A percentile compares a stretch with the other conserved stretches of the same genome.
phyloP scores from a whole-genome alignment of 2,888 invertebrate species.

The Mellilla xanthometata region DNA sequence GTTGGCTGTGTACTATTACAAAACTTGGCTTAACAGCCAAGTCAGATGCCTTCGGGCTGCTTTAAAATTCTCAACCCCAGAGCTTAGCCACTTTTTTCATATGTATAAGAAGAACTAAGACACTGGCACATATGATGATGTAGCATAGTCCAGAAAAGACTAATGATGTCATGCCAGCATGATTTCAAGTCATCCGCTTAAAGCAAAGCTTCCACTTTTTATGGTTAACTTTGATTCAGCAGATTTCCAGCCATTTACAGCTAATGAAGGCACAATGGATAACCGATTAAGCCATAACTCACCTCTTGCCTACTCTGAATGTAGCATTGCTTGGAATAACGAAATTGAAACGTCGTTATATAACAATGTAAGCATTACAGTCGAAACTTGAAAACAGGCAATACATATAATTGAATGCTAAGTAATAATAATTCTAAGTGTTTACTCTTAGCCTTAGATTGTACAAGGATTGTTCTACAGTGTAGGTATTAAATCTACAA shows the following conservation, averaged over 20 bases:
- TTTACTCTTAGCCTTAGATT: slow-evolving; percentile 1
- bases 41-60: too few species aligned
- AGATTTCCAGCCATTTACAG: slow-evolving; percentile 33
- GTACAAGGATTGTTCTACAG: neutral
- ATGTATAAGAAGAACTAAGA: too few species aligned
- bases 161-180: slow-evolving; percentile 33
- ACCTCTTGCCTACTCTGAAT: slow-evolving; percentile 72
- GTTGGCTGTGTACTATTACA: too few species aligned
- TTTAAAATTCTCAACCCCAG: too few species aligned
- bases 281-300: slow-evolving; percentile 48
- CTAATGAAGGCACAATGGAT: slow-evolving; percentile 31
- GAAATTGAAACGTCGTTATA: slow-evolving; percentile 30
- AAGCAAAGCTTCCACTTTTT: too few species aligned
- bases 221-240: neutral
- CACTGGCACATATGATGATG: too few species aligned
- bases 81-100: too few species aligned
- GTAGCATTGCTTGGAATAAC: slow-evolving; percentile 69
- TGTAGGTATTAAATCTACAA: neutral
- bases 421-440: too few species aligned
- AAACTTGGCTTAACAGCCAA: too few species aligned
- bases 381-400: neutral
- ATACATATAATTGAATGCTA: neutral
- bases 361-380: slow-evolving; percentile 17
- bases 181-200: neutral
- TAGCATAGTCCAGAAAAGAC: neutral